These are phyloP conservation scores for Drosophila tristis DNA, from an alignment of 1,140 invertebrate genomes.

Conservation along the genomic window DNA sequence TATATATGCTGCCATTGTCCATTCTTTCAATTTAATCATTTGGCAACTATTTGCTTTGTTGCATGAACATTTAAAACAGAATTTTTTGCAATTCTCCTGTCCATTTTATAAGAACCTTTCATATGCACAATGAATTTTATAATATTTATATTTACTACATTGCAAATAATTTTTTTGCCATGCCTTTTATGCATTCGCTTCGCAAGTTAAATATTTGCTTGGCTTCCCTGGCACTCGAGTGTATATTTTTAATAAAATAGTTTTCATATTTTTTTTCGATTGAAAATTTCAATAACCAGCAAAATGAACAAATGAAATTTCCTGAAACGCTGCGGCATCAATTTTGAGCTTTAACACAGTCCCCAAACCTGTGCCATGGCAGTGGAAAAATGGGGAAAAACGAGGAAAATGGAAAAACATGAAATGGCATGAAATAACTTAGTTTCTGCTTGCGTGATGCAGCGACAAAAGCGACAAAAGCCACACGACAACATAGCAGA, in stretches of 20 bases:
- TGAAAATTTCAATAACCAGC: slow-evolving; percentile 11
- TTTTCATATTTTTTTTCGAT: background rate
- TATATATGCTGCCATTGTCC: background rate
- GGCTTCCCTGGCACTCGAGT: background rate
- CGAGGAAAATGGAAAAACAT: slow-evolving; percentile 20
- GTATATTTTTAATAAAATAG: background rate
- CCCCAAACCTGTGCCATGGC: background rate
- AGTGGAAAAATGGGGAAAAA: background rate
- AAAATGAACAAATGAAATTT: slow-evolving; percentile 17
- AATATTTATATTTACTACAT: background rate
- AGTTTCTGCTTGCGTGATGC: slow-evolving; percentile 18
- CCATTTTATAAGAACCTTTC: no score
- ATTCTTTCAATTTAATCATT: background rate
- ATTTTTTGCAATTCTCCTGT: no score
- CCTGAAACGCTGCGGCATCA: slow-evolving; percentile 6
- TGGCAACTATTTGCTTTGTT: slow-evolving; percentile 17
- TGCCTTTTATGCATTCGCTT: background rate
- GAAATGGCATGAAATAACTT: slow-evolving; percentile 30
- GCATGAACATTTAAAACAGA: background rate
- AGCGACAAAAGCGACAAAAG: slow-evolving; percentile 6
- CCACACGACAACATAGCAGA: no score
- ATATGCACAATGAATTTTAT: no score
- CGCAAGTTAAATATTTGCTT: background rate
- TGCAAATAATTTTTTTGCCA: no score
- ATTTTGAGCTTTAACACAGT: slow-evolving; percentile 5